phyloP scores from a whole-genome alignment of 2,888 invertebrate species.

The Idaea aversata region DNA sequence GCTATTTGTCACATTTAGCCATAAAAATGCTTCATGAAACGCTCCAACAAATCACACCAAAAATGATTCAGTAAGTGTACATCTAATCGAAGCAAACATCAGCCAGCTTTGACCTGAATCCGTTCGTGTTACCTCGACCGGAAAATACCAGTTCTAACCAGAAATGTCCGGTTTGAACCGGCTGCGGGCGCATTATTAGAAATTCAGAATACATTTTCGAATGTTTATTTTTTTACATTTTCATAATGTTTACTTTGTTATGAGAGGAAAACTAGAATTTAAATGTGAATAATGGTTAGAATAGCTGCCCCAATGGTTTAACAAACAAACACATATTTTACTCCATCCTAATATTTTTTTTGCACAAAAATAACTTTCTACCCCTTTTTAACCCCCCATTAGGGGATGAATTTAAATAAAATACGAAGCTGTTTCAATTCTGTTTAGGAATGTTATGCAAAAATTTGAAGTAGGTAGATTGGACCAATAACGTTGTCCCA shows the following conservation, averaged over 20 bases:
- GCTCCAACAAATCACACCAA: neutral
- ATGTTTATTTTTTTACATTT: neutral
- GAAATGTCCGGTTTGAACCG: constrained; percentile 40
- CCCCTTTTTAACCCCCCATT: too few species aligned
- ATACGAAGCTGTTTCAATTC: too few species aligned
- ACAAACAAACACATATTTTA: neutral
- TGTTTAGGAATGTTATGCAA: too few species aligned
- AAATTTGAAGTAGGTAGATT: too few species aligned
- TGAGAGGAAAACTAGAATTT: neutral
- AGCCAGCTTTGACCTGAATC: constrained; percentile 10
- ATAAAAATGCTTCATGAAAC: neutral
- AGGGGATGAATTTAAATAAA: too few species aligned
- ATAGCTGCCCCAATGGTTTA: neutral
- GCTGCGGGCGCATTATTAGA: constrained; percentile 12
- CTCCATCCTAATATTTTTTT: too few species aligned
- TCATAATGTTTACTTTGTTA: neutral
- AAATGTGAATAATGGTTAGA: neutral
- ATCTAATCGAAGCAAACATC: constrained; percentile 2
- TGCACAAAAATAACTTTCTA: too few species aligned
- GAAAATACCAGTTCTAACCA: constrained; percentile 50
- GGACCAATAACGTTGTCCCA: too few species aligned
- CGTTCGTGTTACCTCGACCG: constrained; percentile 32
- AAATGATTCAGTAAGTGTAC: neutral
- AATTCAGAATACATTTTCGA: neutral
- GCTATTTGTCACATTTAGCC: too few species aligned